These are phyloP conservation scores for Nysson spinosus DNA, from an alignment of 2,888 invertebrate species.

Conservation along the genomic window DNA sequence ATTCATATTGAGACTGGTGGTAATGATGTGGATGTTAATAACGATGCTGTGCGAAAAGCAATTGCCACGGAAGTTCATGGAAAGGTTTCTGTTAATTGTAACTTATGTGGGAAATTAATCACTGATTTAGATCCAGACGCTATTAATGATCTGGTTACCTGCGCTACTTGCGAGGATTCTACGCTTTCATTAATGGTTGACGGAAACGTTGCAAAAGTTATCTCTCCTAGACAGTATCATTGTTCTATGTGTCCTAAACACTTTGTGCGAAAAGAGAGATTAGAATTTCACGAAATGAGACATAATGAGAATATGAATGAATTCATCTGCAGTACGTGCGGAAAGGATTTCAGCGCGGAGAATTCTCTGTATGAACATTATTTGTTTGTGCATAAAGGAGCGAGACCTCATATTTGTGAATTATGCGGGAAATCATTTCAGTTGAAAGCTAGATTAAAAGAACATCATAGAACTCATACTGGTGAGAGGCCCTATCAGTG, in stretches of 20 bases:
- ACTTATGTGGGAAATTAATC: constrained; percentile 51
- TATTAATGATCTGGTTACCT: constrained; percentile 54
- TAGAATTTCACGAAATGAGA: constrained; percentile 62
- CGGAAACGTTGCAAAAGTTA: constrained; percentile 46
- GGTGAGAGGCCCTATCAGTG: constrained; percentile 60
- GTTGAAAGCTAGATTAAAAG: constrained; percentile 54
- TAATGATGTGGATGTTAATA: constrained; percentile 11
- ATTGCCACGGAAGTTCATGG: constrained; percentile 15
- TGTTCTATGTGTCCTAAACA: constrained; percentile 56
- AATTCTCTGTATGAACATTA: constrained; percentile 63
- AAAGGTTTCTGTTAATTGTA: constrained; percentile 42
- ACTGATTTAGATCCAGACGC: constrained; percentile 48
- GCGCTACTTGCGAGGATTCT: constrained; percentile 49
- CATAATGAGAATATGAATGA: constrained; percentile 61
- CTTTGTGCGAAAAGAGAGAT: constrained; percentile 57
- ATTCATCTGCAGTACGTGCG: constrained; percentile 57
- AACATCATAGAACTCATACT: constrained; percentile 57
- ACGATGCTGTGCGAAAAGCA: constrained; percentile 18
- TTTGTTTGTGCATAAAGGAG: constrained; percentile 61
- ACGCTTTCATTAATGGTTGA: constrained; percentile 54
- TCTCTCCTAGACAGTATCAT: constrained; percentile 57
- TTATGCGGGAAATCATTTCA: constrained; percentile 62
- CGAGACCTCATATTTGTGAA: constrained; percentile 58
- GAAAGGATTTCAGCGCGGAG: constrained; percentile 58
- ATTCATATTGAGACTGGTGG: constrained; percentile 23